phyloP scores from a whole-genome alignment of 1,140 invertebrate genomes.

The Drosophila murphyi region DNA sequence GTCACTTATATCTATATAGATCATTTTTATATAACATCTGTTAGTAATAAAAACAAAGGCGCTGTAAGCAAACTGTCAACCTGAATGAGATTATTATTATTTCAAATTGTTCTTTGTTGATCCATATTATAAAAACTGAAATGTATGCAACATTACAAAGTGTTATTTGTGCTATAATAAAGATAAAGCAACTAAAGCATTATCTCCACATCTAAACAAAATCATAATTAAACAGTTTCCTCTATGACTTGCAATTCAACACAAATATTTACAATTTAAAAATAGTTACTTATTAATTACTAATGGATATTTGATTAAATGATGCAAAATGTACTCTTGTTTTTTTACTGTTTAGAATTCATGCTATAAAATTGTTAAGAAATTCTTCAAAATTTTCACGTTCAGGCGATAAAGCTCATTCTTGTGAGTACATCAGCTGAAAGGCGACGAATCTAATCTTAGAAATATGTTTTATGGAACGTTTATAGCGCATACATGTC shows the following conservation, averaged over 20 bases:
- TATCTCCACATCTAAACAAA: too few species aligned
- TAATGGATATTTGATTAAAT: not conserved
- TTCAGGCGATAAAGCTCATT: slow-evolving; percentile 25
- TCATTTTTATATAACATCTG: not conserved
- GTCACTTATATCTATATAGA: not conserved
- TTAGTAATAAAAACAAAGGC: not conserved
- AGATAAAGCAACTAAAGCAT: not conserved
- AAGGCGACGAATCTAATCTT: slow-evolving; percentile 40
- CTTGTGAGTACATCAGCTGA: slow-evolving; percentile 15
- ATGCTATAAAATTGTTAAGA: not conserved
- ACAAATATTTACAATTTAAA: too few species aligned
- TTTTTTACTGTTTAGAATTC: not conserved
- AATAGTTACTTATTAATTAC: too few species aligned
- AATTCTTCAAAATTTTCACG: slow-evolving; percentile 27
- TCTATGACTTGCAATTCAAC: too few species aligned
- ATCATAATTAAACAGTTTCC: too few species aligned
- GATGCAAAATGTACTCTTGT: not conserved
- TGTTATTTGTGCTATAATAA: not conserved
- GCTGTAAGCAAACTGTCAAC: not conserved
- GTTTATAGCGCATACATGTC: slow-evolving; percentile 8
- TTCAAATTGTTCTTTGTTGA: not conserved
- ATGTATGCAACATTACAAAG: not conserved
- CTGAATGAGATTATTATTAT: not conserved
- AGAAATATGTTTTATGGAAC: slow-evolving; percentile 23
- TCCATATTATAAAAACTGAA: not conserved